phyloP scores from a whole-genome alignment of 2,113 vertebrate genomes.

The Ceratotherium simum region DNA sequence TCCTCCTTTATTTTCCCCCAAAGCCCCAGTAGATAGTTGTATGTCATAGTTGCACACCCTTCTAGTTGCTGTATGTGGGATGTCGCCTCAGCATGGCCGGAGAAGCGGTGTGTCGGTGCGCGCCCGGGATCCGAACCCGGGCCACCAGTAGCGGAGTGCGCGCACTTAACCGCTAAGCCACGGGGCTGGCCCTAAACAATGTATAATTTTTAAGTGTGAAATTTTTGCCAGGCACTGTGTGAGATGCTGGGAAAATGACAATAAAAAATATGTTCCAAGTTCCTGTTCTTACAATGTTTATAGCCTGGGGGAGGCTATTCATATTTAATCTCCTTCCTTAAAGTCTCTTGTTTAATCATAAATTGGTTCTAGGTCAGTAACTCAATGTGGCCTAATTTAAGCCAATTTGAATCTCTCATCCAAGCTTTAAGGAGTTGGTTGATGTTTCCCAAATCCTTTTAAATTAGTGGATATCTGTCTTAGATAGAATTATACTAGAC shows the following conservation, averaged over 20 bases:
- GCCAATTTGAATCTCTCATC: slow-evolving; percentile 61
- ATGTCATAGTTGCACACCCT: too few species aligned
- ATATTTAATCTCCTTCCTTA: neutral
- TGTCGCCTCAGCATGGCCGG: too few species aligned
- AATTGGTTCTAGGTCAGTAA: slow-evolving; percentile 68
- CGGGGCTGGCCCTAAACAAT: neutral
- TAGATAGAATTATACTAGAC: slow-evolving; percentile 47
- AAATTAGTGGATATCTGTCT: slow-evolving; percentile 71
- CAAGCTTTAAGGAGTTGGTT: slow-evolving; percentile 64
- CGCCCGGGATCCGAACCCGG: too few species aligned
- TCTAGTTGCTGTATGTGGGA: too few species aligned
- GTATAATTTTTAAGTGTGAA: slow-evolving; percentile 19
- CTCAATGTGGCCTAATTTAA: slow-evolving; percentile 66
- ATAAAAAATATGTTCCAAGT: slow-evolving; percentile 1
- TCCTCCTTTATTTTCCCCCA: too few species aligned
- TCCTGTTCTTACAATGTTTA: slow-evolving; percentile 30
- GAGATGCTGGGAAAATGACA: slow-evolving; percentile 13
- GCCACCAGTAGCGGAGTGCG: too few species aligned
- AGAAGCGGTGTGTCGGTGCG: too few species aligned
- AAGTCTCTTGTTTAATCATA: slow-evolving; percentile 67
- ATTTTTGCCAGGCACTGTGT: neutral
- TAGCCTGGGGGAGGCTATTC: neutral
- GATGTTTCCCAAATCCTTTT: slow-evolving; percentile 56
- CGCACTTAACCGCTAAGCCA: too few species aligned
- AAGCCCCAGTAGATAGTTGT: too few species aligned